Evolutionary conservation across 1,140 invertebrate species (phyloP), one percentile per base, ranked within the genome.

Genomic region (Melitaea cinxia): DNA sequence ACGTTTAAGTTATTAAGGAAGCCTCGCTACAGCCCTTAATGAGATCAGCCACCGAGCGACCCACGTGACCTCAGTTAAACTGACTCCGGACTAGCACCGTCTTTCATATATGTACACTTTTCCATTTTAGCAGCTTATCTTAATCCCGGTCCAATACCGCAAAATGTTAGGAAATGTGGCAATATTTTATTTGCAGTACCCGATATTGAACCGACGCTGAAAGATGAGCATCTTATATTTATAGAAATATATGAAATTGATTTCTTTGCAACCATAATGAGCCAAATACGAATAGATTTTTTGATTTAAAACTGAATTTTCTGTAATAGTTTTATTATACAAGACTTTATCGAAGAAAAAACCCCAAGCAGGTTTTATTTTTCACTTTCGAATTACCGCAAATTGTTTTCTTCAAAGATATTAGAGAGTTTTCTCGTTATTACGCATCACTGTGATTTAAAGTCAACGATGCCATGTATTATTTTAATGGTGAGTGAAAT

Each of bases 1-100:
- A 35, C 77, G 70, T 82, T 85, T 78, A 82, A 83, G 77, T 83
- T 83, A 83, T 85, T 84, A 85, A 78, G 77, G 83, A 88, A 88
- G 78, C 83, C 82, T 77, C 75, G 71, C 72, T 78, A 65, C 80
- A 63, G 54, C 59, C 65, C 65, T 55, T 86, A 88, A 88, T 82
- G 67, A 82, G 83, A 86, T 88, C 86, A 85, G 67, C 75, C 71
- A 67, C 47, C 63, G 69, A 50, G 58, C 70, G 68, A 75, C 72
- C 65, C 65, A 63, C 69, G 69, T 68, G 65, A 68, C 58, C 66
- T 60, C 68, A 59, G 72, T 68, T 72, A 66, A 65, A 75, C 65
- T 68, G 61, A 72, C 68, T 65, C 57, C 37, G 62, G 65, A 68
- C 68, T 62, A 65, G 60, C 67, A 47, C 50, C 39, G 28, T 67